These are phyloP conservation scores for Sebastes vulpes DNA, from an alignment of 2,797 vertebrate species.

Conservation along the genomic window DNA sequence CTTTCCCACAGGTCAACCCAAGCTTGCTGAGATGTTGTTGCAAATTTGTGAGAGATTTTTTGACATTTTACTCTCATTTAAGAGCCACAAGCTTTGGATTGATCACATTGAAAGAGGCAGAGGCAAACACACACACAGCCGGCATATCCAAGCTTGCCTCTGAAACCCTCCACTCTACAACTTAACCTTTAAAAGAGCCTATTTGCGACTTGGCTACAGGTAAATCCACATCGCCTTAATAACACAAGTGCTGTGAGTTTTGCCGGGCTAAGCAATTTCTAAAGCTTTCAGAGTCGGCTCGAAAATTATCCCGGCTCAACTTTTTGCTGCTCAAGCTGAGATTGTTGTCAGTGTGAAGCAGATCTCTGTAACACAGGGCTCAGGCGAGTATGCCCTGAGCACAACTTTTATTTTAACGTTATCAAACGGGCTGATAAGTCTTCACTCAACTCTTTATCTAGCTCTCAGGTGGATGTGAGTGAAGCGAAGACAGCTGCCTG, in stretches of 20 bases:
- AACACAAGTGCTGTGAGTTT: constrained; percentile 51
- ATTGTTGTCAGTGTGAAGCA: constrained; percentile 57
- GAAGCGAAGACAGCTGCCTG: constrained; percentile 38
- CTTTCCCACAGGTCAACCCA: constrained; percentile 43
- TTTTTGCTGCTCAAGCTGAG: constrained; percentile 46
- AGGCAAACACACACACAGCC: not conserved
- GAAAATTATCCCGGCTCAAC: constrained; percentile 41
- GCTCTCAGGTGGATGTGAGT: constrained; percentile 65
- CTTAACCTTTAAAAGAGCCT: constrained; percentile 55
- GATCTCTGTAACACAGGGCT: constrained; percentile 47
- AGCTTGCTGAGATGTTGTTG: constrained; percentile 48
- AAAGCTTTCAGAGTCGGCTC: constrained; percentile 46
- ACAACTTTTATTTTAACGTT: constrained; percentile 64
- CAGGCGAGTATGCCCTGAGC: constrained; percentile 53
- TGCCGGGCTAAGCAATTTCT: constrained; percentile 60
- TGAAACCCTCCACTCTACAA: constrained; percentile 22
- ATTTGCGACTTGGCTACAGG: constrained; percentile 47
- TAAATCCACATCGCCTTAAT: constrained; percentile 64
- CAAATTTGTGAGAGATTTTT: constrained; percentile 50
- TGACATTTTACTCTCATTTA: constrained; percentile 53
- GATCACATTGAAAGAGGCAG: constrained; percentile 12
- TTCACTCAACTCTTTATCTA: constrained; percentile 65
- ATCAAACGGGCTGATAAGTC: constrained; percentile 66
- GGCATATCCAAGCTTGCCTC: constrained; percentile 25
- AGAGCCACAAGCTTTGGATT: constrained; percentile 23